These are phyloP conservation scores for Enteromius paludinosus DNA, from an alignment of 2,797 vertebrate species.

Conservation along the genomic window DNA sequence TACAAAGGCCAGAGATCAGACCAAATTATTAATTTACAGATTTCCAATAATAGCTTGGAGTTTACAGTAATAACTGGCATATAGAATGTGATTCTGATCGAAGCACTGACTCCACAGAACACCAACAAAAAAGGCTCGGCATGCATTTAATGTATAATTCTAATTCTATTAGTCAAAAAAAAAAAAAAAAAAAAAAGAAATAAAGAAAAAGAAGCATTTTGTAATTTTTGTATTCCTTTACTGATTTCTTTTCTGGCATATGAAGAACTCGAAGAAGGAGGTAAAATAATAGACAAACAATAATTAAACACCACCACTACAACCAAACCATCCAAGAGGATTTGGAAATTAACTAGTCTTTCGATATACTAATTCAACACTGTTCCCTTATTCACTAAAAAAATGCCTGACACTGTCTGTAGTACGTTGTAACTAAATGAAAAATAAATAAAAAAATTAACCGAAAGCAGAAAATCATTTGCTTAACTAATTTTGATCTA, in stretches of 20 bases:
- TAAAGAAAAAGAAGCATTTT: conserved; percentile 15
- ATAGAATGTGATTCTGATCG: background rate
- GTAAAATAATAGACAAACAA: conserved; percentile 77
- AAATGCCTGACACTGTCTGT: conserved; percentile 46
- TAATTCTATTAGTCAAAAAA: background rate
- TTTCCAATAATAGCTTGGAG: background rate
- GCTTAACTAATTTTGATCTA: background rate
- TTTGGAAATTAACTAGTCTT: conserved; percentile 42
- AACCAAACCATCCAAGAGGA: conserved; percentile 16
- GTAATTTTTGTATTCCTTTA: conserved; percentile 69
- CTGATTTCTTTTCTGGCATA: conserved; percentile 75
- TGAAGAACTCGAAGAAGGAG: conserved; percentile 89
- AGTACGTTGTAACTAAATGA: conserved; percentile 12
- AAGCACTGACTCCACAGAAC: conserved; percentile 40
- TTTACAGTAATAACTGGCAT: background rate
- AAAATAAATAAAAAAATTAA: conserved; percentile 10
- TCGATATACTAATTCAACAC: conserved; percentile 67
- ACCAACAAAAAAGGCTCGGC: conserved; percentile 11
- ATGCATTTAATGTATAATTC: conserved; percentile 31
- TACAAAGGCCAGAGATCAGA: conserved; percentile 2
- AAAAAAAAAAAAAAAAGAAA: background rate
- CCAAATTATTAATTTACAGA: background rate
- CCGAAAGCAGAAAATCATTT: conserved; percentile 24
- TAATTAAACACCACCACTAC: conserved; percentile 31
- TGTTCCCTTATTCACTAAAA: conserved; percentile 68